Percentiles rank a stretch among this genome's conserved stretches.
Conservation (phyloP, 2,113 vertebrate species). For the Argyrosomus japonicus region DNA sequence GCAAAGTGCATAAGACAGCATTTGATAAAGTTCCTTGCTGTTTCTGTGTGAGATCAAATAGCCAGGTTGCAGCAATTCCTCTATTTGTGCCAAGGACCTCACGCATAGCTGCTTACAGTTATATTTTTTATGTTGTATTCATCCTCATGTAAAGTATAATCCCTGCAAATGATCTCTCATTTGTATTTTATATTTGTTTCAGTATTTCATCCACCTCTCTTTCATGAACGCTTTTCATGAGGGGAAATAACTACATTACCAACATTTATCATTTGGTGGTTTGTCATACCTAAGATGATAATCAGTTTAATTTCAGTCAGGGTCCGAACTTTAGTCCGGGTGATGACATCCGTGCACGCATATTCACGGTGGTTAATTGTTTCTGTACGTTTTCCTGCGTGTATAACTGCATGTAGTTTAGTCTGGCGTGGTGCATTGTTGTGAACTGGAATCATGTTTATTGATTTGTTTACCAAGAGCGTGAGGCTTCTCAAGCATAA, state of each 20-base stretch:
- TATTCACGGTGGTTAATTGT: background rate
- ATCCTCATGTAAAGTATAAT: background rate
- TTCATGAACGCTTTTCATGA: no score
- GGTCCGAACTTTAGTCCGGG: background rate
- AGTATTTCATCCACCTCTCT: background rate
- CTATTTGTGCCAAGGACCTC: conserved; percentile 5
- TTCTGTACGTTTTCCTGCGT: background rate
- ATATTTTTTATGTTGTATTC: conserved; percentile 8
- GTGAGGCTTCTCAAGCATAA: conserved; percentile 20
- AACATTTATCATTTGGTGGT: background rate
- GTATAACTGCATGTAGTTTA: background rate
- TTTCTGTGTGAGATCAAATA: conserved; percentile 20
- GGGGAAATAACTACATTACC: background rate
- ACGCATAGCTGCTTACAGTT: background rate
- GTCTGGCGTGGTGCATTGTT: background rate
- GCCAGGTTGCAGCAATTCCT: background rate
- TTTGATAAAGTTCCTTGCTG: background rate
- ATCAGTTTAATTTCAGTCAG: no score
- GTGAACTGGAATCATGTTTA: conserved; percentile 27
- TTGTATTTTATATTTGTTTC: background rate
- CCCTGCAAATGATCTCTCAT: background rate
- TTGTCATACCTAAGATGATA: background rate
- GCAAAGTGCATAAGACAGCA: conserved; percentile 19
- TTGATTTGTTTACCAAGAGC: conserved; percentile 38
- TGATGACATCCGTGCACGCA: background rate